Conservation (phyloP, 2,113 vertebrate genomes). For the Trochalopteron elliotii region DNA sequence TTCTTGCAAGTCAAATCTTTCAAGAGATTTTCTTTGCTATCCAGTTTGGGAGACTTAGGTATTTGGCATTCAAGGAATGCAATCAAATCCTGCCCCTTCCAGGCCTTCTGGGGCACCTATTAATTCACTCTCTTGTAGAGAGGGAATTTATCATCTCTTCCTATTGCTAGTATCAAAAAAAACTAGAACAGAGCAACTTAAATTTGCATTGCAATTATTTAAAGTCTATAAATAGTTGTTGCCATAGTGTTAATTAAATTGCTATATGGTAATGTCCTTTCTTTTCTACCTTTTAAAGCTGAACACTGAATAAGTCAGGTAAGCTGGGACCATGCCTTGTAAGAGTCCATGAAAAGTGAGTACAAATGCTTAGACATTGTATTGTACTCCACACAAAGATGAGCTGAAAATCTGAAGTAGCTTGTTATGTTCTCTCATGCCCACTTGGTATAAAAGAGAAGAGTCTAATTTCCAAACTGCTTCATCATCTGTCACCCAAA, state of each 20-base stretch:
- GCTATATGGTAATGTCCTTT: neutral
- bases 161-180: neutral
- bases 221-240: constrained; percentile 50
- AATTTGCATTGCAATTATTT: constrained; percentile 48
- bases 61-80: neutral
- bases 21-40: neutral
- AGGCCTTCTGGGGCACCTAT: constrained; percentile 22
- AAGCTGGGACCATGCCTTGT: neutral
- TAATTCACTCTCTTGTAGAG: constrained; percentile 42
- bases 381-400: neutral
- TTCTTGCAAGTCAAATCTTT: neutral
- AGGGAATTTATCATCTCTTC: constrained; percentile 22
- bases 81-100: constrained; percentile 38
- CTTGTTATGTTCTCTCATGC: neutral
- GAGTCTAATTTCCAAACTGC: neutral
- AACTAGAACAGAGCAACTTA: constrained; percentile 30
- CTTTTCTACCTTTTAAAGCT: neutral
- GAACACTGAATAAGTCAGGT: neutral
- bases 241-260: constrained; percentile 24
- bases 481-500: neutral
- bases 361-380: neutral
- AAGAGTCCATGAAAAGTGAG: neutral
- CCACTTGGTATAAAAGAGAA: neutral
- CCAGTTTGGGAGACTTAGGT: neutral
- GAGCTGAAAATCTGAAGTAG: neutral